Evolutionary conservation across 1,140 invertebrate genomes (phyloP).

Genomic region (Lutraria rhynchaena): DNA sequence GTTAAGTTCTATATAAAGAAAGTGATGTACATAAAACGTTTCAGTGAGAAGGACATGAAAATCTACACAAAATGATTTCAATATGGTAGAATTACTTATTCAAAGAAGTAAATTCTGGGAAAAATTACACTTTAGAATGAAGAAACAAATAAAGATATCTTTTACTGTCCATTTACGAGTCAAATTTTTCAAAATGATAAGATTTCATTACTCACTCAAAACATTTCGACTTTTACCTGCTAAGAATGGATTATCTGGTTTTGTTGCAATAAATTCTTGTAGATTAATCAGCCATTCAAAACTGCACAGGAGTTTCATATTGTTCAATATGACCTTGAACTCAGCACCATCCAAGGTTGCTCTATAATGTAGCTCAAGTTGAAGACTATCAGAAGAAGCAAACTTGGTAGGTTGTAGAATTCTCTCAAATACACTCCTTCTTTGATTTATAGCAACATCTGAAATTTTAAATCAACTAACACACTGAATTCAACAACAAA

Average conservation of each 20-base stretch:
- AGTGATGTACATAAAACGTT: too few relatives aligned
- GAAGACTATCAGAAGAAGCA: conserved; percentile 65
- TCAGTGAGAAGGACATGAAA: too few relatives aligned
- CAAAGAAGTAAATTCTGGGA: too few relatives aligned
- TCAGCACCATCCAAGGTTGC: conserved; percentile 86
- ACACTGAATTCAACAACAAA: not conserved
- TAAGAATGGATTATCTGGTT: conserved; percentile 78
- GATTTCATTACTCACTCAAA: too few relatives aligned
- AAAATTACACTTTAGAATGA: too few relatives aligned
- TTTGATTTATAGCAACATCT: conserved; percentile 87
- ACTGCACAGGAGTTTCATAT: conserved; percentile 96
- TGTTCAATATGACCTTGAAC: conserved; percentile 96
- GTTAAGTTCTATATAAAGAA: too few relatives aligned
- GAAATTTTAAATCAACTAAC: conserved; percentile 38
- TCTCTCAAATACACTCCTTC: conserved; percentile 93
- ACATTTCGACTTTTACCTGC: conserved; percentile 62
- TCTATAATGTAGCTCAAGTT: conserved; percentile 80
- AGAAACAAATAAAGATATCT: too few relatives aligned
- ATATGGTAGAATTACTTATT: too few relatives aligned
- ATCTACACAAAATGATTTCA: too few relatives aligned
- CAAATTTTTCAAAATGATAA: too few relatives aligned
- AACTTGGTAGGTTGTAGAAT: conserved; percentile 89
- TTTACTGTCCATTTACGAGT: too few relatives aligned
- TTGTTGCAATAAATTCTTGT: conserved; percentile 89
- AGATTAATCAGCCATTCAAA: conserved; percentile 96